A percentile compares a stretch with the other conserved stretches of the same genome.
Conservation (phyloP, 2,888 invertebrate species). For the Drosophila fulvimacula region DNA sequence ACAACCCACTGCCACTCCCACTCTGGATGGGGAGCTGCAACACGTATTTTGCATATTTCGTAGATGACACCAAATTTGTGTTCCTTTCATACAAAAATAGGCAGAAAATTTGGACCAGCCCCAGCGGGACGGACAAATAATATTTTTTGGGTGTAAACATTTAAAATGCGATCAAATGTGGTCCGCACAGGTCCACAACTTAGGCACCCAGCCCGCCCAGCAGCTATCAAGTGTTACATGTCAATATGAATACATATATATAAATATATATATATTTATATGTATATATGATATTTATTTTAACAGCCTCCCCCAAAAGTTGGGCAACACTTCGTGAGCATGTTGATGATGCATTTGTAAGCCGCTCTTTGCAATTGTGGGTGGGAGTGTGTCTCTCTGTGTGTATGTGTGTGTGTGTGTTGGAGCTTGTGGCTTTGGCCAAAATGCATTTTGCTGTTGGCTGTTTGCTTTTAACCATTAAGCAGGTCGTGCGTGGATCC, state of each 20-base stretch:
- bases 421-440: constrained; percentile 57
- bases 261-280: neutral
- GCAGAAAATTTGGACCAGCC: constrained; percentile 27
- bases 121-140: constrained; percentile 20
- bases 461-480: constrained; percentile 75
- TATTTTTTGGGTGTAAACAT: constrained; percentile 43
- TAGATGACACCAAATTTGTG: constrained; percentile 43
- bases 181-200: neutral
- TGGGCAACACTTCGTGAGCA: constrained; percentile 44
- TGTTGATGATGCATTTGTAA: constrained; percentile 61
- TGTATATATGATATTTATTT: constrained; percentile 45
- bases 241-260: constrained; percentile 27
- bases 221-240: constrained; percentile 30
- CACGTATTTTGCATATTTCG: constrained; percentile 53
- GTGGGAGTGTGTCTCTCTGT: constrained; percentile 14
- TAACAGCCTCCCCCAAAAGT: constrained; percentile 35
- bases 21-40: neutral
- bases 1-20: too few species aligned
- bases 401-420: constrained; percentile 21
- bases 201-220: too few species aligned
- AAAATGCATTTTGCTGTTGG: constrained; percentile 72
- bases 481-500: constrained; percentile 54
- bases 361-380: constrained; percentile 15
- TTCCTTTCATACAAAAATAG: constrained; percentile 23
- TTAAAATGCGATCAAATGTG: constrained; percentile 59